A percentile compares a stretch with the other conserved stretches of the same genome.
Conservation (phyloP, 2,113 vertebrate species). For the Antennarius striatus region DNA sequence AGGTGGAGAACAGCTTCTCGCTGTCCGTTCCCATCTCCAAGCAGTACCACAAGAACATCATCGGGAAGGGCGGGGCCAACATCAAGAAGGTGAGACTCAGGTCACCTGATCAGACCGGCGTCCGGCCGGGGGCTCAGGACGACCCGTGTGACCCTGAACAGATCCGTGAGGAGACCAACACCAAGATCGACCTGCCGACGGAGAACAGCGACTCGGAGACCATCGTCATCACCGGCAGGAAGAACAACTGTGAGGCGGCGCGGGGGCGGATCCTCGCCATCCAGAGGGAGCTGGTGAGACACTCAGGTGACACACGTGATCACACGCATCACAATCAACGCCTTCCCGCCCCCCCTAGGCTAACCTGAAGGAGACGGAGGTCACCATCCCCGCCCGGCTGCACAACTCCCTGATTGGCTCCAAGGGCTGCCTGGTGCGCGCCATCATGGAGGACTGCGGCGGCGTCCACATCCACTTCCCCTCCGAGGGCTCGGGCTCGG, state of each 20-base stretch:
- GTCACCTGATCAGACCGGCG: too few relatives aligned
- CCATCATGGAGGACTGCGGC: constrained; percentile 86
- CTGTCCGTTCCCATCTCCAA: constrained; percentile 84
- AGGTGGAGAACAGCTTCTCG: constrained; percentile 86
- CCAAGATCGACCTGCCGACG: constrained; percentile 86
- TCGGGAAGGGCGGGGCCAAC: constrained; percentile 85
- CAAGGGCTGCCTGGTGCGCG: constrained; percentile 84
- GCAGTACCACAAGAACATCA: constrained; percentile 87
- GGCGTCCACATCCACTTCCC: constrained; percentile 86
- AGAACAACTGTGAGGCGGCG: constrained; percentile 82
- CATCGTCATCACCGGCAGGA: constrained; percentile 85
- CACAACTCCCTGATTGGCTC: constrained; percentile 87
- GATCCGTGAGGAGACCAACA: constrained; percentile 87
- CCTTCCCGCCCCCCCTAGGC: constrained; percentile 62
- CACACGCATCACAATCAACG: too few relatives aligned
- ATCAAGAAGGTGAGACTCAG: constrained; percentile 81
- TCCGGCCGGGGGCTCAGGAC: too few relatives aligned
- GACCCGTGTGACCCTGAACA: constrained; percentile 28
- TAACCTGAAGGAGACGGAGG: constrained; percentile 83
- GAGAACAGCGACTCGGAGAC: constrained; percentile 87
- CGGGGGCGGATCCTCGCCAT: constrained; percentile 82
- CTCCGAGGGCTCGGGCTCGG: constrained; percentile 79
- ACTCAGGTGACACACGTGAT: too few relatives aligned
- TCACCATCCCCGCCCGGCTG: constrained; percentile 82
- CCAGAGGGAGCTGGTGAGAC: constrained; percentile 85